These are phyloP conservation scores for Cryptosula pallasiana DNA, from an alignment of 2,888 invertebrate species.

Conservation along the genomic window DNA sequence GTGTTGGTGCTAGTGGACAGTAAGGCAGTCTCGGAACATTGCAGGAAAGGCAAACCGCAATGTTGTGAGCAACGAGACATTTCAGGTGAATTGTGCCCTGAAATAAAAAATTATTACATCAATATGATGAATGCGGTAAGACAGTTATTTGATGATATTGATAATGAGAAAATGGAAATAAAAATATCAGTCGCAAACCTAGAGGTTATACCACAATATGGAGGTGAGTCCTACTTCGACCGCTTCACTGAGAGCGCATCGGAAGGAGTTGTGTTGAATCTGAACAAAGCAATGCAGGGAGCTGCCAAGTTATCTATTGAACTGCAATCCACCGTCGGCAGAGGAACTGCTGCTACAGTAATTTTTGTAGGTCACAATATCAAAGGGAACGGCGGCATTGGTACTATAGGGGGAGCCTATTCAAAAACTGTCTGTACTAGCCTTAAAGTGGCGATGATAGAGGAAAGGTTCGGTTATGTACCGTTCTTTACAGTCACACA, in stretches of 20 bases:
- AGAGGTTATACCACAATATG: neutral
- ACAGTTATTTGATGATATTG: conserved; percentile 1
- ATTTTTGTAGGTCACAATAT: conserved; percentile 5
- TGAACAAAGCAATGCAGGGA: neutral
- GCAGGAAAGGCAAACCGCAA: neutral
- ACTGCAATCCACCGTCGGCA: too few relatives aligned
- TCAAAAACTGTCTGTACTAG: neutral
- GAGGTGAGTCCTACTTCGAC: neutral
- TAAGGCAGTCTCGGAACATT: neutral
- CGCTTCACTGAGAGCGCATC: neutral
- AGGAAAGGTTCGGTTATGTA: neutral
- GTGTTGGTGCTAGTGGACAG: conserved; percentile 4
- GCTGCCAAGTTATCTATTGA: neutral
- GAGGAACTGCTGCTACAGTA: neutral
- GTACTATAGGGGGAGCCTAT: conserved; percentile 7
- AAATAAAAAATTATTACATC: neutral
- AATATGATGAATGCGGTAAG: neutral
- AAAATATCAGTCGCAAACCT: neutral
- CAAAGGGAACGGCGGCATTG: neutral
- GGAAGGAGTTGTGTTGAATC: neutral
- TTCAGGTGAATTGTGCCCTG: neutral
- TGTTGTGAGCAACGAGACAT: neutral
- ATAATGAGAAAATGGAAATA: neutral
- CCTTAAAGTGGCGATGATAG: neutral
- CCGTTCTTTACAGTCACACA: conserved; percentile 1